These are phyloP conservation scores for Chionomys nivalis DNA, from an alignment of 2,113 vertebrate genomes.

Conservation along the genomic window DNA sequence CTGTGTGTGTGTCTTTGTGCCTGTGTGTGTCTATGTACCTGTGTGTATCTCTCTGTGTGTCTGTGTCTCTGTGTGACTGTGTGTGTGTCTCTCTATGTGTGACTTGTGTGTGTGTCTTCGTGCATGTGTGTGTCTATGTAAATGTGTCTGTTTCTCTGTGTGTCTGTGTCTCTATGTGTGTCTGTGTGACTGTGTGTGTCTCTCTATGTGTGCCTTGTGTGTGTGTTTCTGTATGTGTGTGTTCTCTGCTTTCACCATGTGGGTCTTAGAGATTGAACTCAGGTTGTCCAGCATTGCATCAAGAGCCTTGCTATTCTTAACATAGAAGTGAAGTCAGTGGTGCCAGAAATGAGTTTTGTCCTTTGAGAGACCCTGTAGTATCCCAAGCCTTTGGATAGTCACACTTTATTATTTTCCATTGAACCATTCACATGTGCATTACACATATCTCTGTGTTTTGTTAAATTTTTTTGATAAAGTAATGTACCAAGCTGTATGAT, in stretches of 20 bases:
- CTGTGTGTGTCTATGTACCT: background rate
- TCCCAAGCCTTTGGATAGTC: background rate
- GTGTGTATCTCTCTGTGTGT: background rate
- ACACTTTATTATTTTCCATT: background rate
- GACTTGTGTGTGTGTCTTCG: too few species aligned
- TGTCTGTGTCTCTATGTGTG: too few species aligned
- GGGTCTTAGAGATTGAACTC: background rate
- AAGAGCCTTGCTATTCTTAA: background rate
- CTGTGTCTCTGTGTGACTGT: too few species aligned
- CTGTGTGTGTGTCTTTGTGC: too few species aligned
- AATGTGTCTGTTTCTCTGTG: too few species aligned
- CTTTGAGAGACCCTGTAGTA: background rate
- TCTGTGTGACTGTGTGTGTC: background rate
- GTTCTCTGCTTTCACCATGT: background rate
- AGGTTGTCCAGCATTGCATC: background rate
- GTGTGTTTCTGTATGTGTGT: too few species aligned
- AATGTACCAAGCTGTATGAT: background rate
- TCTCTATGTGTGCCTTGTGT: too few species aligned
- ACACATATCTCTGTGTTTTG: background rate
- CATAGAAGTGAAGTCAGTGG: background rate
- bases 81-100: background rate
- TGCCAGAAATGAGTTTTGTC: slow-evolving; percentile 9
- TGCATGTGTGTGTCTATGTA: too few species aligned
- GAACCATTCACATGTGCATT: background rate
- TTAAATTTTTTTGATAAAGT: slow-evolving; percentile 40